These are phyloP conservation scores for Diplodus sargus DNA, from an alignment of 2,797 vertebrate species.

Conservation along the genomic window DNA sequence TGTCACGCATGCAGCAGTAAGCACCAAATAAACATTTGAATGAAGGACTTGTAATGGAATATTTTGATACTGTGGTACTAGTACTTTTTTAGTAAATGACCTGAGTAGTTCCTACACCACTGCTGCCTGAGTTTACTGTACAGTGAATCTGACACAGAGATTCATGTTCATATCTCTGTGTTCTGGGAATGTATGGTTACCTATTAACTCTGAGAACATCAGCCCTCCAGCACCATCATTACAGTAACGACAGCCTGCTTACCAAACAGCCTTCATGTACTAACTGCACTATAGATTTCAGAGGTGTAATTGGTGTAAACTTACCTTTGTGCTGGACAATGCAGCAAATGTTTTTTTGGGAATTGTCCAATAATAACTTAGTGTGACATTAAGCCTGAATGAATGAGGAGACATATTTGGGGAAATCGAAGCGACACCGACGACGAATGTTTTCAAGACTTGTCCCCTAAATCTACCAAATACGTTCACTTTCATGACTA, in stretches of 20 bases:
- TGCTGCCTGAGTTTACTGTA: conserved; percentile 1
- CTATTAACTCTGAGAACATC: conserved; percentile 26
- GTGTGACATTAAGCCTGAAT: conserved; percentile 30
- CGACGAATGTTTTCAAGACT: conserved; percentile 32
- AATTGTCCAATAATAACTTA: not conserved
- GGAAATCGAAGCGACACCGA: conserved; percentile 5
- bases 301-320: conserved; percentile 11
- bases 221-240: conserved; percentile 8
- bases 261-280: conserved; percentile 17
- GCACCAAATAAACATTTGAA: not conserved
- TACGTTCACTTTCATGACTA: conserved; percentile 51
- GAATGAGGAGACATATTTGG: conserved; percentile 29
- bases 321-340: not conserved
- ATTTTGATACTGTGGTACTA: not conserved
- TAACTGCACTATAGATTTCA: conserved; percentile 20
- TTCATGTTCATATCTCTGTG: conserved; percentile 14
- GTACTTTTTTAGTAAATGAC: not conserved
- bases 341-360: conserved; percentile 26
- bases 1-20: no score
- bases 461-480: conserved; percentile 33
- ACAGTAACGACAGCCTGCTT: conserved; percentile 17
- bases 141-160: not conserved
- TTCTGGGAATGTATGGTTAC: not conserved
- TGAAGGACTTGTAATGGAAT: not conserved
- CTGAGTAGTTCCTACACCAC: not conserved